phyloP scores from a whole-genome alignment of 2,113 vertebrate genomes.

The Sceloporus undulatus region DNA sequence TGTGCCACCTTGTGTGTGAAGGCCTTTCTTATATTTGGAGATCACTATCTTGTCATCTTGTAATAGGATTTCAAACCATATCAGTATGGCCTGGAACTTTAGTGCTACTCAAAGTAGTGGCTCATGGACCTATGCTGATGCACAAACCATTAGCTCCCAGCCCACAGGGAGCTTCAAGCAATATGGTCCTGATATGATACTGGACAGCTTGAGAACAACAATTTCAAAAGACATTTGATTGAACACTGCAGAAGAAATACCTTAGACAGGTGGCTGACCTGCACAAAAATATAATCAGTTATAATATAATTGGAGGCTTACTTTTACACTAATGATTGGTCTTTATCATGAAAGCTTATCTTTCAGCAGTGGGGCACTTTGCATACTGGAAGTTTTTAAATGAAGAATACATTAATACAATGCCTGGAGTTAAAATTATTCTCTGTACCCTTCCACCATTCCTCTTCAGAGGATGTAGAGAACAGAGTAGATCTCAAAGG shows the following conservation, averaged over 20 bases:
- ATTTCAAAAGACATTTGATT: neutral
- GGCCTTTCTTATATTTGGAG: neutral
- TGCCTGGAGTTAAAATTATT: neutral
- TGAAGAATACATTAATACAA: neutral
- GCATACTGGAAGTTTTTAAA: neutral
- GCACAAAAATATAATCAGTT: neutral
- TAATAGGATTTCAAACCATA: neutral
- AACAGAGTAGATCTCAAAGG: conserved; percentile 1
- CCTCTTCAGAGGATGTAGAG: neutral
- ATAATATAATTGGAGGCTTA: too few species aligned
- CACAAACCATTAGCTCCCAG: too few species aligned
- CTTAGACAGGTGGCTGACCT: neutral
- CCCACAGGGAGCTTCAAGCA: too few species aligned
- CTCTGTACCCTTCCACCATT: neutral
- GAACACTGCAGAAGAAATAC: neutral
- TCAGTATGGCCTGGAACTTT: too few species aligned
- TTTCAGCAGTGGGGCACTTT: neutral
- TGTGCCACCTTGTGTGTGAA: neutral
- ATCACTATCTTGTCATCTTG: neutral
- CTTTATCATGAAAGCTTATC: neutral
- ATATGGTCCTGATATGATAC: too few species aligned
- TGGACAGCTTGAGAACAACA: too few species aligned
- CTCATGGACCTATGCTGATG: too few species aligned
- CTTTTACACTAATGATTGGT: neutral
- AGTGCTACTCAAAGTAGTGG: too few species aligned